Conservation (phyloP, 2,113 vertebrate species). For the human (Homo sapiens) region DNA sequence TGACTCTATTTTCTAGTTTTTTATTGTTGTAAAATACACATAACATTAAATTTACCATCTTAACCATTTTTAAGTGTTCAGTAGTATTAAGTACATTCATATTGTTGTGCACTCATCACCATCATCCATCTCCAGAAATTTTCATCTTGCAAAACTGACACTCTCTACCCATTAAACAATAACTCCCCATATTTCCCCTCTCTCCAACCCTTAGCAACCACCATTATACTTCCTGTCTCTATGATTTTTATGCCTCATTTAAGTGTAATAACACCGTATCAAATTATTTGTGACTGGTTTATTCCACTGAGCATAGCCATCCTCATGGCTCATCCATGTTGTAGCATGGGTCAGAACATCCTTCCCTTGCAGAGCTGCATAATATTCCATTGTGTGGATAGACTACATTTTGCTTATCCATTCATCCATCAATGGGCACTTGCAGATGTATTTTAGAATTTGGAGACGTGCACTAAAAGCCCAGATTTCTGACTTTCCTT, state of each 20-base stretch:
- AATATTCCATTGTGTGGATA: neutral
- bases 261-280: neutral
- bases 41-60: neutral
- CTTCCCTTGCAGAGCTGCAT: neutral
- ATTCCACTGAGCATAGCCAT: neutral
- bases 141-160: neutral
- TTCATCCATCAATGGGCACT: neutral
- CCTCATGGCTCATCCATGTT: neutral
- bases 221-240: neutral
- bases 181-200: neutral
- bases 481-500: neutral
- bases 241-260: neutral
- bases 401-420: neutral
- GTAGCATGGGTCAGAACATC: neutral
- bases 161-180: neutral
- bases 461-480: neutral
- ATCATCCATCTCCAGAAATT: neutral
- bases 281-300: neutral
- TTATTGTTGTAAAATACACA: neutral
- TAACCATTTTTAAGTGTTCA: neutral
- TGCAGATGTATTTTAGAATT: neutral
- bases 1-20: neutral
- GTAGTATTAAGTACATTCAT: neutral
- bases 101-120: neutral
- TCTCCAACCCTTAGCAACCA: neutral